A percentile compares a stretch with the other conserved stretches of the same genome.
Evolutionary conservation across 2,797 vertebrate genomes (phyloP).

Genomic region (Rousettus madagascariensis): DNA sequence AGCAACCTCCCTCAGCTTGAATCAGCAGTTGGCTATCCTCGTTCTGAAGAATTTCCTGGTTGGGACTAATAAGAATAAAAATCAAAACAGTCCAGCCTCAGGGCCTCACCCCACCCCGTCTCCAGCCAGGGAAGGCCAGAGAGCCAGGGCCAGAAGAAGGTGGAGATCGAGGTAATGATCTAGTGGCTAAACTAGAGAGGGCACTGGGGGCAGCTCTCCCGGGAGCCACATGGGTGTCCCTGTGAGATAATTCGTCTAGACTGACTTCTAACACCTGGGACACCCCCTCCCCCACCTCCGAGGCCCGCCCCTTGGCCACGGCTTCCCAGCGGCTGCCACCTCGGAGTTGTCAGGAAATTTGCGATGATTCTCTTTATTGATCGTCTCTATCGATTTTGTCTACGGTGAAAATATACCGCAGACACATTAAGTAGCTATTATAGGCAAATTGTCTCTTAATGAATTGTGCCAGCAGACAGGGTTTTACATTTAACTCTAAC

Average conservation of each 20-base stretch:
- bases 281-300: not conserved
- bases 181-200: not conserved
- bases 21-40: not conserved
- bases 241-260: not conserved
- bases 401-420: conserved; percentile 79
- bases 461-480: conserved; percentile 72
- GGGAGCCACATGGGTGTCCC: not conserved
- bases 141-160: not conserved
- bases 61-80: not conserved
- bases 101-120: not conserved
- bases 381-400: conserved; percentile 79
- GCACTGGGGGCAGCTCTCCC: not conserved
- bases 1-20: not conserved
- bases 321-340: conserved; percentile 74
- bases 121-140: not conserved
- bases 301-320: not conserved
- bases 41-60: not conserved
- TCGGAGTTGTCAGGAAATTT: conserved; percentile 75
- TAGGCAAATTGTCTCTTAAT: conserved; percentile 79
- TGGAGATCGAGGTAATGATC: not conserved
- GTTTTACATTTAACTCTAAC: conserved; percentile 64
- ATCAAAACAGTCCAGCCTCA: not conserved
- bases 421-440: conserved; percentile 79
- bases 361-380: conserved; percentile 77
- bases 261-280: not conserved